phyloP scores from a whole-genome alignment of 2,797 vertebrate genomes.

The Champsocephalus esox region DNA sequence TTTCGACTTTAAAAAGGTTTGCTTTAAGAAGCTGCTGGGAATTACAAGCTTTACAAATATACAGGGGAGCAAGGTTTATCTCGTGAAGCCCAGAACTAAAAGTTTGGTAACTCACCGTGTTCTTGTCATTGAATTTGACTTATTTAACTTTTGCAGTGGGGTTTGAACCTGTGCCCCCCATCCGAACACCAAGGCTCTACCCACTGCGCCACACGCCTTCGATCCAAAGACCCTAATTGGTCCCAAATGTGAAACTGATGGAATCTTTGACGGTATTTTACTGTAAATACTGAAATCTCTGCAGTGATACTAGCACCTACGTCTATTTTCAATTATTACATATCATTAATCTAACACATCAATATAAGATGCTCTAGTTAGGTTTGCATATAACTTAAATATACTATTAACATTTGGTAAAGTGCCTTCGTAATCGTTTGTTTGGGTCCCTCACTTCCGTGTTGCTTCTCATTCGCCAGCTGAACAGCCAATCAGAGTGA shows the following conservation, averaged over 20 bases:
- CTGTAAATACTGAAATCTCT: neutral
- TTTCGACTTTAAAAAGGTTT: conserved; percentile 22
- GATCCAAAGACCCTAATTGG: conserved; percentile 1
- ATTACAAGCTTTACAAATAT: conserved; percentile 10
- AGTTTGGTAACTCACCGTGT: neutral
- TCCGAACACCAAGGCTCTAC: too few relatives aligned
- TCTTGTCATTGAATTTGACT: too few relatives aligned
- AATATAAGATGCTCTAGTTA: neutral
- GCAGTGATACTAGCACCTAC: too few relatives aligned
- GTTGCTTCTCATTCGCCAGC: too few relatives aligned
- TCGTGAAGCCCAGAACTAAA: neutral
- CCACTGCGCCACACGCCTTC: neutral
- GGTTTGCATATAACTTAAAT: neutral
- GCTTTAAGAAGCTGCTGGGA: conserved; percentile 13
- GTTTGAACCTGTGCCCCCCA: too few relatives aligned
- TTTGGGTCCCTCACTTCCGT: too few relatives aligned
- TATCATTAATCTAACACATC: too few relatives aligned
- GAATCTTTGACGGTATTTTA: neutral
- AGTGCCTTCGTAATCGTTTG: too few relatives aligned
- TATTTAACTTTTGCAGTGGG: too few relatives aligned
- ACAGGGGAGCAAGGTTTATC: neutral
- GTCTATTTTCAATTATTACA: too few relatives aligned
- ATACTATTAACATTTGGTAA: neutral
- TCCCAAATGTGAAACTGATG: neutral
- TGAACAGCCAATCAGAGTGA: too few relatives aligned